Conservation (phyloP, 2,888 invertebrate genomes). For the Athalia circularis region DNA sequence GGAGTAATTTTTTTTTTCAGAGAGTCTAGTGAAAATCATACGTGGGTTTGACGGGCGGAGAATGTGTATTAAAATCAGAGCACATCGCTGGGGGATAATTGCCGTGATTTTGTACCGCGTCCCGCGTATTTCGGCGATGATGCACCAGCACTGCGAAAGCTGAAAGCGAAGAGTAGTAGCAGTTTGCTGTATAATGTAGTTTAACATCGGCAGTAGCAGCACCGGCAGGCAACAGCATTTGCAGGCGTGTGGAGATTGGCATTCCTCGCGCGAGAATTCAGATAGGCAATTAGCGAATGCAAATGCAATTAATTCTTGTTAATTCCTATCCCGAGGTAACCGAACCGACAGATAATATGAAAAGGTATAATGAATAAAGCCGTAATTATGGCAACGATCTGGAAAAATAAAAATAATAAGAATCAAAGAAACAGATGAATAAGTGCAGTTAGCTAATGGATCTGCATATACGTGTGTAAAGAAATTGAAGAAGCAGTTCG, state of each 20-base stretch:
- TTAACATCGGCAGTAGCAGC: not conserved
- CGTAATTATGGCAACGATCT: not conserved
- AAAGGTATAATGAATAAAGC: constrained; percentile 4
- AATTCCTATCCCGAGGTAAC: constrained; percentile 51
- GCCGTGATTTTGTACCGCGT: constrained; percentile 26
- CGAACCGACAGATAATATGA: constrained; percentile 17
- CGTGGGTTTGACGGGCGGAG: too few relatives aligned
- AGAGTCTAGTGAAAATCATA: too few relatives aligned
- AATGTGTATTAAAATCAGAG: not conserved
- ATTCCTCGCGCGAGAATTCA: constrained; percentile 45
- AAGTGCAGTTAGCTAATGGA: not conserved
- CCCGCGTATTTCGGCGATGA: not conserved
- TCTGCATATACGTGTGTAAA: not conserved
- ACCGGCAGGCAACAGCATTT: not conserved
- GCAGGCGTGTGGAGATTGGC: constrained; percentile 31
- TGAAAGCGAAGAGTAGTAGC: not conserved
- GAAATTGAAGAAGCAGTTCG: not conserved
- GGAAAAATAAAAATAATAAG: not conserved
- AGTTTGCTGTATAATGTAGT: not conserved
- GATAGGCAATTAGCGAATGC: constrained; percentile 49
- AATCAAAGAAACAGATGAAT: not conserved
- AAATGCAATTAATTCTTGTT: constrained; percentile 59
- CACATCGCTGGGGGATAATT: constrained; percentile 15
- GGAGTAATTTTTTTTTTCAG: too few relatives aligned
- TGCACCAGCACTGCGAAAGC: too few relatives aligned